Conservation (phyloP, 2,888 invertebrate species). For the Dasypolia templi region DNA sequence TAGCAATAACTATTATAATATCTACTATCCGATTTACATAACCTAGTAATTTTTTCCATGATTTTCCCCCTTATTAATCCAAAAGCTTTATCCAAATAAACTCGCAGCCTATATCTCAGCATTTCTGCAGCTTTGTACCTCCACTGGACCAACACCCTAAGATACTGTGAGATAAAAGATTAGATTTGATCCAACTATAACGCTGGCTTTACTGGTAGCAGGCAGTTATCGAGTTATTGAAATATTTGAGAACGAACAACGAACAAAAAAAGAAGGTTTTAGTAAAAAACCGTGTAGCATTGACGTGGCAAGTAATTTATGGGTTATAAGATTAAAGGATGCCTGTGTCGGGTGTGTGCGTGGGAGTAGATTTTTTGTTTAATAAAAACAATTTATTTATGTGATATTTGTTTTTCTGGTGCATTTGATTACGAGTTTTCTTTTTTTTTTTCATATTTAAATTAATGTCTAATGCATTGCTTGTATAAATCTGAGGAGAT, state of each 20-base stretch:
- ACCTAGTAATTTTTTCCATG: not conserved
- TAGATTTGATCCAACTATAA: constrained; percentile 64
- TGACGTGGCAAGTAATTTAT: constrained; percentile 64
- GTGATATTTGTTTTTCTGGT: constrained; percentile 38
- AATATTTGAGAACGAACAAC: constrained; percentile 60
- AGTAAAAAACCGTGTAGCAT: constrained; percentile 63
- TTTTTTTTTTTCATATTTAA: not conserved
- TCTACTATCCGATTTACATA: not conserved
- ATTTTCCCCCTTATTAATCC: fast-evolving
- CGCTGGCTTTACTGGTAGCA: constrained; percentile 61
- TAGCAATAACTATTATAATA: not conserved
- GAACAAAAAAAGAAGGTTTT: constrained; percentile 47
- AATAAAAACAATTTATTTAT: constrained; percentile 41
- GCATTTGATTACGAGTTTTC: constrained; percentile 5
- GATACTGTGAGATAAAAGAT: constrained; percentile 66
- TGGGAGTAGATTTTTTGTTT: constrained; percentile 50
- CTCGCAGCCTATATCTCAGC: not conserved
- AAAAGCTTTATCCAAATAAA: not conserved
- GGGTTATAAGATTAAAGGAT: constrained; percentile 49
- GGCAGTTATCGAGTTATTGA: constrained; percentile 67
- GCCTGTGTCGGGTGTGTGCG: constrained; percentile 22
- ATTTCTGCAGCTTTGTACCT: constrained; percentile 21
- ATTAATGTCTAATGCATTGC: not conserved
- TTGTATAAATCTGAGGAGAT: not conserved
- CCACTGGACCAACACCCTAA: constrained; percentile 50